Conservation (phyloP, 1,140 invertebrate species). For the Drosophila burlai region DNA sequence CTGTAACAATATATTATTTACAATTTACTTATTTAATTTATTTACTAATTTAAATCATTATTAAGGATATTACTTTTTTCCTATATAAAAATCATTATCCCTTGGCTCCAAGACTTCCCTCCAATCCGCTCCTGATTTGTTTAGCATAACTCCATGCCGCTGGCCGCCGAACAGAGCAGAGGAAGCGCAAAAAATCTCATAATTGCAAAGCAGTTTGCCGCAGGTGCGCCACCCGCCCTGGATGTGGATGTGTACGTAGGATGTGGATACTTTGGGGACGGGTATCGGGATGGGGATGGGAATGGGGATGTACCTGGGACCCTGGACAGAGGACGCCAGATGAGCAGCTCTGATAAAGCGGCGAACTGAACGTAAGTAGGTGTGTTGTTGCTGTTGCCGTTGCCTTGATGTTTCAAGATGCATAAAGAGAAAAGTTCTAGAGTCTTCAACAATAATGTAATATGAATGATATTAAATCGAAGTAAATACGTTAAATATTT, state of each 20-base stretch:
- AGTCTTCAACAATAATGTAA: no score
- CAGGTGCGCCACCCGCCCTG: slow-evolving; percentile 81
- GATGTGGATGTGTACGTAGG: slow-evolving; percentile 53
- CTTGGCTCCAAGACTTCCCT: neutral
- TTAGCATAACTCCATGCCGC: slow-evolving; percentile 73
- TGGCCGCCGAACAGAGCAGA: slow-evolving; percentile 32
- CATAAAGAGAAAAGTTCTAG: neutral
- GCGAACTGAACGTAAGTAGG: slow-evolving; percentile 64
- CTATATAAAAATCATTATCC: neutral
- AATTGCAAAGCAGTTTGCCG: slow-evolving; percentile 83
- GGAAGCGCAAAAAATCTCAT: slow-evolving; percentile 73
- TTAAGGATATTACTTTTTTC: no score
- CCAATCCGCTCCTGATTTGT: slow-evolving; percentile 63
- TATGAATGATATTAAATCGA: neutral
- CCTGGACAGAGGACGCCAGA: slow-evolving; percentile 56
- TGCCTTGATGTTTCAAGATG: slow-evolving; percentile 25
- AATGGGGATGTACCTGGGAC: slow-evolving; percentile 26
- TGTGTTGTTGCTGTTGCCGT: slow-evolving; percentile 35
- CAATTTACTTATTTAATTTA: no score
- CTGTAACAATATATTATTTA: no score
- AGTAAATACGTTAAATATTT: neutral
- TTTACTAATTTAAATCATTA: no score
- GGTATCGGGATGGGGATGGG: neutral
- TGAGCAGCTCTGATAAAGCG: slow-evolving; percentile 76
- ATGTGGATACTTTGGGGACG: slow-evolving; percentile 3